A percentile compares a stretch with the other conserved stretches of the same genome.
Evolutionary conservation across 2,888 invertebrate genomes (phyloP).

Genomic region (Crepidodera aurea): DNA sequence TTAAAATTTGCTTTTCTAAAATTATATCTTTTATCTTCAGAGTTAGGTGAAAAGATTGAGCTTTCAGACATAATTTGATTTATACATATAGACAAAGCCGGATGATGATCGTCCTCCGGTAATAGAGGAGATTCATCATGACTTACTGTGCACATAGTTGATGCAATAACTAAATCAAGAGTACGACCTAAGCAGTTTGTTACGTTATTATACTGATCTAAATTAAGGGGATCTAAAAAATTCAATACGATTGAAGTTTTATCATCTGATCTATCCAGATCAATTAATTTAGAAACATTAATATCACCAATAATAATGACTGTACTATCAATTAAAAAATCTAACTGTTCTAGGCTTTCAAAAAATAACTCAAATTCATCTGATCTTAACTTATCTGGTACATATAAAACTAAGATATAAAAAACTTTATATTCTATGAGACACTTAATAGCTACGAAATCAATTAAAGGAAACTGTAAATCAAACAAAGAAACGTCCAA

Average conservation of each 20-base stretch:
- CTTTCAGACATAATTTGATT: too few species aligned
- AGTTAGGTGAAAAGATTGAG: too few species aligned
- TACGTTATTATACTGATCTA: too few species aligned
- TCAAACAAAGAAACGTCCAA: not conserved
- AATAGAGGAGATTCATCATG: too few species aligned
- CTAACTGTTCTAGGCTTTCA: constrained; percentile 3
- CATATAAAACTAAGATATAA: not conserved
- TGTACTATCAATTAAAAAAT: constrained; percentile 1
- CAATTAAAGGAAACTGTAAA: constrained; percentile 1
- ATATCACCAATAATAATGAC: constrained; percentile 14
- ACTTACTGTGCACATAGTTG: too few species aligned
- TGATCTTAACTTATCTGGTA: not conserved
- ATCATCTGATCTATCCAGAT: not conserved
- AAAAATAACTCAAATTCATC: constrained; percentile 10
- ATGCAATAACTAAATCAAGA: too few species aligned
- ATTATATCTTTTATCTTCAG: too few species aligned
- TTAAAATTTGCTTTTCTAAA: too few species aligned
- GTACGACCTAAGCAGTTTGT: too few species aligned
- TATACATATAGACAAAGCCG: too few species aligned
- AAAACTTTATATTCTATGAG: not conserved
- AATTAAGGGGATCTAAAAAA: not conserved
- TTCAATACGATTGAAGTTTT: not conserved
- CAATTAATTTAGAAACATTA: constrained; percentile 7
- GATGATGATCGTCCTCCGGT: too few species aligned
- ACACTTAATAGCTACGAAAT: constrained; percentile 7